These are phyloP conservation scores for Pristionchus mayeri DNA, from an alignment of 2,888 invertebrate genomes.

Conservation along the genomic window DNA sequence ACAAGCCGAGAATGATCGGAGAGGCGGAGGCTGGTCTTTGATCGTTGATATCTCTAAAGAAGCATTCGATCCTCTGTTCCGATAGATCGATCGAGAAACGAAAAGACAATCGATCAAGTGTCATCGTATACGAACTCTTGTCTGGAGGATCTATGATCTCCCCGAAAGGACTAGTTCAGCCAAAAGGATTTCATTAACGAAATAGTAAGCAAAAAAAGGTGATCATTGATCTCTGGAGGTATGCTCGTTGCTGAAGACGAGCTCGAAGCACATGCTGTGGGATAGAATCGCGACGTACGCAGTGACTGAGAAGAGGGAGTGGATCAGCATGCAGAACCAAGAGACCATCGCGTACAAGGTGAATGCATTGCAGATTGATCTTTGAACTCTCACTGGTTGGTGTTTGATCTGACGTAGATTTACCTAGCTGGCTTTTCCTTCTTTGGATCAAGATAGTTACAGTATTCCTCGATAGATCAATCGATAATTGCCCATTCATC, in stretches of 20 bases:
- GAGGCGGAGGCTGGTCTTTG: slow-evolving; percentile 38
- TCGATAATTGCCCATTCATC: no score
- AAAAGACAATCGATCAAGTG: no score
- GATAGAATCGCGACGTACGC: slow-evolving; percentile 52
- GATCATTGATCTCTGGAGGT: slow-evolving; percentile 1
- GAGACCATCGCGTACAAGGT: slow-evolving; percentile 58
- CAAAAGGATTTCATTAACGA: no score
- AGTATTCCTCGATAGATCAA: no score
- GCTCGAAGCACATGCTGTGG: neutral
- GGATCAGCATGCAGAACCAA: slow-evolving; percentile 53
- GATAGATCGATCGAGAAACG: no score
- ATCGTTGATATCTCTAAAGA: neutral
- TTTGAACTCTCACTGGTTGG: no score
- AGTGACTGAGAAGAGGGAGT: slow-evolving; percentile 47
- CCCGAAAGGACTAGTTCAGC: neutral
- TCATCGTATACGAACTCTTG: neutral
- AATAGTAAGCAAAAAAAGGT: no score
- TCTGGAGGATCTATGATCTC: neutral
- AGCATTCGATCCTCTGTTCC: no score
- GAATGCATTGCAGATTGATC: no score
- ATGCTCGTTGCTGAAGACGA: neutral
- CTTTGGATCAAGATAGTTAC: no score
- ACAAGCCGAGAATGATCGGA: neutral
- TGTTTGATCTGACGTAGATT: no score
- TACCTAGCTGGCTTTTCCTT: no score